Evolutionary conservation across 2,888 invertebrate species (phyloP).

Genomic region (Netelia fuscicornis): DNA sequence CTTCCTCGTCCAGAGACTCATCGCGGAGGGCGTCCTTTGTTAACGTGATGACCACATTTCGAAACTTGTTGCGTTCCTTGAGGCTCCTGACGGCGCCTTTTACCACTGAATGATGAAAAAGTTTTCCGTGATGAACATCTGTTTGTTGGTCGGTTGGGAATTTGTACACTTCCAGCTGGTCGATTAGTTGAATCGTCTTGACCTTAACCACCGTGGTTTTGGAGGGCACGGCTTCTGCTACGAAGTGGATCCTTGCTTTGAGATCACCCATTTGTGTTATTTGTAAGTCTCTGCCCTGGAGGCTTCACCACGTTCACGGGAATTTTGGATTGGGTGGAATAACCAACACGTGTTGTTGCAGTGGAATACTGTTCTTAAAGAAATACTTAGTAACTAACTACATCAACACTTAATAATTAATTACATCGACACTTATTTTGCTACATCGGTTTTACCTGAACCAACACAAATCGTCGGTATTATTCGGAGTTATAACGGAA

Average conservation of each 20-base stretch:
- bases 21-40: conserved; percentile 52
- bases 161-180: conserved; percentile 63
- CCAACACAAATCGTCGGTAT: too few species aligned
- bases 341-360: too few species aligned
- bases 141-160: conserved; percentile 66
- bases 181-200: conserved; percentile 69
- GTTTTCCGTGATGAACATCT: conserved; percentile 59
- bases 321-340: too few species aligned
- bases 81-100: conserved; percentile 68
- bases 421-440: too few species aligned
- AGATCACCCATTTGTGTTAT: conserved; percentile 1
- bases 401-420: too few species aligned
- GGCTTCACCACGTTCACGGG: too few species aligned
- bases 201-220: conserved; percentile 65
- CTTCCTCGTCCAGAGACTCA: conserved; percentile 67
- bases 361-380: too few species aligned
- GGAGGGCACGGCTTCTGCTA: conserved; percentile 52
- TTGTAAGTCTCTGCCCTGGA: too few species aligned
- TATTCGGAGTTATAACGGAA: too few species aligned
- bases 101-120: conserved; percentile 63
- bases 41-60: conserved; percentile 70
- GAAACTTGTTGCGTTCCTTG: conserved; percentile 67
- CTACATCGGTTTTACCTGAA: too few species aligned
- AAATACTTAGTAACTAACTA: too few species aligned
- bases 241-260: conserved; percentile 66